phyloP scores from a whole-genome alignment of 1,140 invertebrate species.

The Nasonia vitripennis region DNA sequence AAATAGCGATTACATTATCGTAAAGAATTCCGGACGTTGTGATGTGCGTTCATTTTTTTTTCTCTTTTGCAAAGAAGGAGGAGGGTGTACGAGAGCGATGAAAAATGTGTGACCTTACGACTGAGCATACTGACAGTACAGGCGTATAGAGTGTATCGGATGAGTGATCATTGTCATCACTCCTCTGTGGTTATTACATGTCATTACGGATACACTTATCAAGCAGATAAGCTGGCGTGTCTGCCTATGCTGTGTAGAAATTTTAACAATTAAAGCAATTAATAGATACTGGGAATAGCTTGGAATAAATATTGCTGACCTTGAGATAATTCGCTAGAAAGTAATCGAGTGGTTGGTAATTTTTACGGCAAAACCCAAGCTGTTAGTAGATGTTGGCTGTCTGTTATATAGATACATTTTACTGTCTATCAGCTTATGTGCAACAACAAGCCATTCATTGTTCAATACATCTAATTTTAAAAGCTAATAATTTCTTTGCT shows the following conservation, averaged over 20 bases:
- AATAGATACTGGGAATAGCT: not conserved
- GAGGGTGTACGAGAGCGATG: not conserved
- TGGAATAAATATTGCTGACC: not conserved
- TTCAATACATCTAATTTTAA: not conserved
- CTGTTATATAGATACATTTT: not conserved
- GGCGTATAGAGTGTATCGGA: not conserved
- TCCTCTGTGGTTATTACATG: not conserved
- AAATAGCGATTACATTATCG: slow-evolving; percentile 6
- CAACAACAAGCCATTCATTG: not conserved
- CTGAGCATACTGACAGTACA: not conserved
- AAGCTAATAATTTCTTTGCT: not conserved
- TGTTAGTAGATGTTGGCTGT: not conserved
- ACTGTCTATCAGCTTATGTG: not conserved
- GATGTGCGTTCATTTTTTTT: not conserved
- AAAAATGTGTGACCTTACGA: not conserved
- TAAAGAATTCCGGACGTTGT: not conserved
- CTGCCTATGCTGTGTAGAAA: not conserved
- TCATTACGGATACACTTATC: not conserved
- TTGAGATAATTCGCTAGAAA: not conserved
- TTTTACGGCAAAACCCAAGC: not conserved
- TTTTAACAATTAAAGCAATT: slow-evolving; percentile 5
- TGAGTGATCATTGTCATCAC: slow-evolving; percentile 6
- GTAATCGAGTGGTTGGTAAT: not conserved
- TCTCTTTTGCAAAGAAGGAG: not conserved
- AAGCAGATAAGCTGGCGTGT: not conserved